These are phyloP conservation scores for Hiodon alosoides DNA, from an alignment of 2,113 vertebrate species.

Conservation along the genomic window DNA sequence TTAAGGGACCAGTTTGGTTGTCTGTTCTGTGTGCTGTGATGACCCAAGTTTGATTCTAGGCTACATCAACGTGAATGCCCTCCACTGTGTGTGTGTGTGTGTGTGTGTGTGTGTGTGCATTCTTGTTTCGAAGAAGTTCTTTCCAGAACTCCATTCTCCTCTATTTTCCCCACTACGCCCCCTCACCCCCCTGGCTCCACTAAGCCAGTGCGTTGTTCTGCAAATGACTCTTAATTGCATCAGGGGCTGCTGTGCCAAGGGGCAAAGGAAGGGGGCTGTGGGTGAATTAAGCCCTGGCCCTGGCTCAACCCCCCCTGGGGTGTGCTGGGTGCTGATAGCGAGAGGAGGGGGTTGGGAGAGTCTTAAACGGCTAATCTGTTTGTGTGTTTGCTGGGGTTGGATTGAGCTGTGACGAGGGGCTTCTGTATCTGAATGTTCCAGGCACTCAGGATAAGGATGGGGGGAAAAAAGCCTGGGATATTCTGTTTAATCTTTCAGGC, in stretches of 20 bases:
- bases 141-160: neutral
- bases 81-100: neutral
- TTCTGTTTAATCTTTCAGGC: neutral
- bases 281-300: conserved; percentile 66
- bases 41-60: no score
- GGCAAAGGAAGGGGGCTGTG: conserved; percentile 54
- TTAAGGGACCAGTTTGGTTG: no score
- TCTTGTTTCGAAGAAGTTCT: neutral
- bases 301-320: conserved; percentile 69
- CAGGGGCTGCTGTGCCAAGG: conserved; percentile 67
- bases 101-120: neutral
- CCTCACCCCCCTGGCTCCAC: conserved; percentile 52
- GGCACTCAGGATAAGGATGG: conserved; percentile 65
- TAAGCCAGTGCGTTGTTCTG: conserved; percentile 58
- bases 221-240: conserved; percentile 80
- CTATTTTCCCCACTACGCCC: conserved; percentile 35
- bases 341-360: conserved; percentile 68
- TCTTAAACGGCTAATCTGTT: conserved; percentile 78
- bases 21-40: no score
- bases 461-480: neutral
- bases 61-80: no score
- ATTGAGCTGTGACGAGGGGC: conserved; percentile 76
- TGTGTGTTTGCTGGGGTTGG: conserved; percentile 77
- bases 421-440: conserved; percentile 77
- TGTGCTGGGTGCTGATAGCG: conserved; percentile 71